Percentiles rank a stretch among this genome's conserved stretches.
phyloP scores from a whole-genome alignment of 2,888 invertebrate genomes.

The Ommatoiulus sabulosus region DNA sequence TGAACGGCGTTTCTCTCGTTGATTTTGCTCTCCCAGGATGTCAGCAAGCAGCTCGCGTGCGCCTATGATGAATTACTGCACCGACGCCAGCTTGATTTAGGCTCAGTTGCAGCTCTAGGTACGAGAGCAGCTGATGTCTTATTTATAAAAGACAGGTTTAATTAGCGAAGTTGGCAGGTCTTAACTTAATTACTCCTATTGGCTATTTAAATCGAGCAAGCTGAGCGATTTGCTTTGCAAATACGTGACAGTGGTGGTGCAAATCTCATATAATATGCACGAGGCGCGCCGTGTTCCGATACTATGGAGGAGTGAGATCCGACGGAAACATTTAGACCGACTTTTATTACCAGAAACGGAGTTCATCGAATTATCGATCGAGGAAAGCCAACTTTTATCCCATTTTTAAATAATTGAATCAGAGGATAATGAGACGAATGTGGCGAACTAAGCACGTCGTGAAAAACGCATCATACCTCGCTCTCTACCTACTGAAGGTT shows the following conservation, averaged over 20 bases:
- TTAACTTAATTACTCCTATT: constrained; percentile 36
- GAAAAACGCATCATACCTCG: not conserved
- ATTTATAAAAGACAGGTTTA: constrained; percentile 40
- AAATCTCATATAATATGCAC: constrained; percentile 4
- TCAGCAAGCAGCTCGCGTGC: not conserved
- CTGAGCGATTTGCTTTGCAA: constrained; percentile 30
- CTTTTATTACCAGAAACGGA: not conserved
- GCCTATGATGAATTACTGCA: constrained; percentile 24
- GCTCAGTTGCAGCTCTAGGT: not conserved
- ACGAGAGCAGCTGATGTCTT: constrained; percentile 24
- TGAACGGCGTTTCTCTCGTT: not conserved
- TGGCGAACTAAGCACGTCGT: not conserved
- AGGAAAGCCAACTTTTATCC: not conserved
- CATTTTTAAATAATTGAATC: constrained; percentile 38
- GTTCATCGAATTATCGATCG: constrained; percentile 12
- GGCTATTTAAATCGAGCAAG: constrained; percentile 40
- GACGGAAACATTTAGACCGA: not conserved
- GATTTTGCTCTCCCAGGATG: constrained; percentile 10
- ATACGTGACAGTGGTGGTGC: constrained; percentile 31
- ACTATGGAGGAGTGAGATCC: not conserved
- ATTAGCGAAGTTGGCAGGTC: constrained; percentile 43
- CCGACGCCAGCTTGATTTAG: constrained; percentile 21
- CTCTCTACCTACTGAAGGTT: not conserved
- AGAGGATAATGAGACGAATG: constrained; percentile 17
- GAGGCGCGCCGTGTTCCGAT: not conserved